A percentile compares a stretch with the other conserved stretches of the same genome.
Conservation (phyloP, 2,888 invertebrate genomes). For the Cacoxenus indagator region DNA sequence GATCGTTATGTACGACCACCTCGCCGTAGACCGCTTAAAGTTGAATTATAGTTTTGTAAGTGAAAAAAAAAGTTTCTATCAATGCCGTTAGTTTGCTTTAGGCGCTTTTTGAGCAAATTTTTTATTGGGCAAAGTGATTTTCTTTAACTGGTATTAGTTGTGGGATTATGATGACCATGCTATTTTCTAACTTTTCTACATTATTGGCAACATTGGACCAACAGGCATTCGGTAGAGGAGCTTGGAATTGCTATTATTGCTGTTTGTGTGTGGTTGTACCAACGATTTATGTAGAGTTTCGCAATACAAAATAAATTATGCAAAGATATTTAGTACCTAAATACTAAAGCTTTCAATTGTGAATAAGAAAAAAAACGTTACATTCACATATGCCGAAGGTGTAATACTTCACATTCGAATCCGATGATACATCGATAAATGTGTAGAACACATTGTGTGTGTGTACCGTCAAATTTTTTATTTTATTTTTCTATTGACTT, state of each 20-base stretch:
- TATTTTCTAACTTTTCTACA: background rate
- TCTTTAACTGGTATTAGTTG: background rate
- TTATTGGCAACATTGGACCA: background rate
- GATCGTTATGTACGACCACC: background rate
- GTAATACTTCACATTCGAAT: too few relatives aligned
- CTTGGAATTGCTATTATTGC: background rate
- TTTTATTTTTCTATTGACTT: too few relatives aligned
- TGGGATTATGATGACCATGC: background rate
- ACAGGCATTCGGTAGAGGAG: background rate
- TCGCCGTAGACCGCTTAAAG: background rate
- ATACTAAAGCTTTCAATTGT: too few relatives aligned
- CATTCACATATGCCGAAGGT: too few relatives aligned
- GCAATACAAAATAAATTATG: too few relatives aligned
- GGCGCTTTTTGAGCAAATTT: background rate
- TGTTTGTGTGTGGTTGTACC: too few relatives aligned
- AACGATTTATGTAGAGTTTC: too few relatives aligned
- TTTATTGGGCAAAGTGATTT: background rate
- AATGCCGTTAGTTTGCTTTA: constrained; percentile 11
- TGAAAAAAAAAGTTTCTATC: background rate
- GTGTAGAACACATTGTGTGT: too few relatives aligned
- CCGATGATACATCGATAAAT: too few relatives aligned
- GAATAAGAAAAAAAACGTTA: too few relatives aligned
- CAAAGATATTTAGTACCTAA: too few relatives aligned
- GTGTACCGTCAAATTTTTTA: too few relatives aligned
- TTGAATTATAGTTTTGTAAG: constrained; percentile 15